These are phyloP conservation scores for Liopterus haemorrhoidalis DNA, from an alignment of 2,888 invertebrate species.

Conservation along the genomic window DNA sequence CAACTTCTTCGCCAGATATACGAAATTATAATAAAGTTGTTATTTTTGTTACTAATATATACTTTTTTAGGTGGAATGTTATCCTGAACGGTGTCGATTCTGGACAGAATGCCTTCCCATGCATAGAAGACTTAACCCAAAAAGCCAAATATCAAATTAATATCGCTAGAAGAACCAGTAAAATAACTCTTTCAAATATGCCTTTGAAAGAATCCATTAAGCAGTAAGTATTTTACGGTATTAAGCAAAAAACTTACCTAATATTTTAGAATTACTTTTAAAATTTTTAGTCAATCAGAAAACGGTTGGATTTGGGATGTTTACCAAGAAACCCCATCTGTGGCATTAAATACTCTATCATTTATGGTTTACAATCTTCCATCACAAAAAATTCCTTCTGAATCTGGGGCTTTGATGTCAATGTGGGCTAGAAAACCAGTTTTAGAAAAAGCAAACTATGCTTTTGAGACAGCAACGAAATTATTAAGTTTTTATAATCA, in stretches of 20 bases:
- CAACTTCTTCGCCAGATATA: no score
- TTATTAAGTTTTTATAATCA: conserved; percentile 49
- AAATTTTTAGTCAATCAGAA: conserved; percentile 40
- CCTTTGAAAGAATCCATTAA: conserved; percentile 52
- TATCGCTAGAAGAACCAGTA: conserved; percentile 57
- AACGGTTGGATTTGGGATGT: conserved; percentile 58
- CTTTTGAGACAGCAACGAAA: conserved; percentile 49
- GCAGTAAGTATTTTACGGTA: conserved; percentile 46
- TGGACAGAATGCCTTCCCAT: no score
- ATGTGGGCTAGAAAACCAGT: conserved; percentile 46
- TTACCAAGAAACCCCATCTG: conserved; percentile 58
- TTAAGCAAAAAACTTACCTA: not conserved
- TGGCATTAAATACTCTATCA: conserved; percentile 73
- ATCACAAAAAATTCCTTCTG: conserved; percentile 32
- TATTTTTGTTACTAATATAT: not conserved
- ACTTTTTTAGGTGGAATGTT: conserved; percentile 51
- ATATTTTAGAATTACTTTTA: conserved; percentile 9
- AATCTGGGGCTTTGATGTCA: conserved; percentile 40
- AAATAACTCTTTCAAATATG: conserved; percentile 66
- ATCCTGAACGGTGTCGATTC: no score
- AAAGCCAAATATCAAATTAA: conserved; percentile 72
- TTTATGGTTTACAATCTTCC: conserved; percentile 45
- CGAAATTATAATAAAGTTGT: not conserved
- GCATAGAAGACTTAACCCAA: conserved; percentile 71
- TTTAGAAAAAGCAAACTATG: conserved; percentile 43